These are phyloP conservation scores for Pangasianodon gigas DNA, from an alignment of 2,113 vertebrate genomes.

Conservation along the genomic window DNA sequence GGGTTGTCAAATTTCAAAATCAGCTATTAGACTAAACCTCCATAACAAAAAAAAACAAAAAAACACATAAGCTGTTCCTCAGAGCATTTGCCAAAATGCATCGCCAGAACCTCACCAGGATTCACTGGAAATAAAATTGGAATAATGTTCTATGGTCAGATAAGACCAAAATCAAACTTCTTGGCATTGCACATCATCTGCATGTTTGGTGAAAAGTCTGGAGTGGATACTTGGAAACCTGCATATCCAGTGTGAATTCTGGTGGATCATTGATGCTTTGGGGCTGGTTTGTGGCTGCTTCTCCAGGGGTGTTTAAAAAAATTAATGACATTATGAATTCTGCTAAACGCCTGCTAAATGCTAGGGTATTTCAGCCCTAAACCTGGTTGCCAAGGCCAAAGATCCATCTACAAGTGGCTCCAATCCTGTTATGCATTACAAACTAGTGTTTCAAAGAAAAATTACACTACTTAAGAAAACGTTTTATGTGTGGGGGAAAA, in stretches of 20 bases:
- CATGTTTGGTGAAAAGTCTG: background rate
- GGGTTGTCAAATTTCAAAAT: background rate
- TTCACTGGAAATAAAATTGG: background rate
- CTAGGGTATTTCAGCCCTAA: background rate
- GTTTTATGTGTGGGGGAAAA: background rate
- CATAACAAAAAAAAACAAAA: background rate
- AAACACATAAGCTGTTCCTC: background rate
- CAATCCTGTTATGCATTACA: background rate
- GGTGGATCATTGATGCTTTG: background rate
- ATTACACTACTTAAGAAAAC: background rate
- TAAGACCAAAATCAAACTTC: background rate
- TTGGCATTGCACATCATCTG: background rate
- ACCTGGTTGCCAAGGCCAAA: background rate
- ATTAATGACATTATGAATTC: background rate
- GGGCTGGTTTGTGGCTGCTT: background rate
- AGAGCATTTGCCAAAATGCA: background rate
- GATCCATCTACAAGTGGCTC: background rate
- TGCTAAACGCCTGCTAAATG: background rate
- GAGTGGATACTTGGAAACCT: background rate
- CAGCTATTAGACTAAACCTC: background rate
- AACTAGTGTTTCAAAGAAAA: background rate
- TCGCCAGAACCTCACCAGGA: background rate
- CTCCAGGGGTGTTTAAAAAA: background rate
- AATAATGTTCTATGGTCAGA: background rate
- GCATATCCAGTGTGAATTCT: background rate